Evolutionary conservation across 2,113 vertebrate genomes (phyloP).

Genomic region (Chrysochloris asiatica): DNA sequence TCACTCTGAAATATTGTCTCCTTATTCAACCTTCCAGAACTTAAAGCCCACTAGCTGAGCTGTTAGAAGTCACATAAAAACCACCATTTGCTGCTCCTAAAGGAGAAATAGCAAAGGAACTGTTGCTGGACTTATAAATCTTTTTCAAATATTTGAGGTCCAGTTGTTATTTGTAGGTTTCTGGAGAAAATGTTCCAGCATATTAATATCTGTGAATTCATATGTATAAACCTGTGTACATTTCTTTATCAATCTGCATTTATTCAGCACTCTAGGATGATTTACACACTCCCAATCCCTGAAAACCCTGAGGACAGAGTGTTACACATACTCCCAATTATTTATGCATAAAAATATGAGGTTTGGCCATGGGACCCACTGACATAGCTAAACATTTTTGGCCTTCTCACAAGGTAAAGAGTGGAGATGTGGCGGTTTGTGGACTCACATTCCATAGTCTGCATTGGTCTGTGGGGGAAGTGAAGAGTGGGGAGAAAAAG

Average conservation of each 20-base stretch:
- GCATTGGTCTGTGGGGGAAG: conserved; percentile 75
- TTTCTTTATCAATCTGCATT: conserved; percentile 80
- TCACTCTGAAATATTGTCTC: conserved; percentile 49
- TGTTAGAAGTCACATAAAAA: conserved; percentile 69
- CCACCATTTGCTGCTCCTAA: conserved; percentile 61
- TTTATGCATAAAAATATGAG: conserved; percentile 82
- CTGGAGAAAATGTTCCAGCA: conserved; percentile 76
- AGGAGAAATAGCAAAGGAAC: conserved; percentile 73
- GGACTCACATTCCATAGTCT: conserved; percentile 80
- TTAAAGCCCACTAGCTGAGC: conserved; percentile 39
- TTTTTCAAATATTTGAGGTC: conserved; percentile 79
- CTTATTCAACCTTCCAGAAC: conserved; percentile 56
- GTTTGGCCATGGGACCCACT: conserved; percentile 75
- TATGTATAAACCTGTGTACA: conserved; percentile 73
- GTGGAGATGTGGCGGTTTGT: conserved; percentile 77
- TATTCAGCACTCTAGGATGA: conserved; percentile 76
- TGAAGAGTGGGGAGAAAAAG: conserved; percentile 69
- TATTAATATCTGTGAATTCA: conserved; percentile 79
- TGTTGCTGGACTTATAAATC: conserved; percentile 76
- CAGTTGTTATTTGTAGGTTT: conserved; percentile 76
- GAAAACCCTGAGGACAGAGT: conserved; percentile 76
- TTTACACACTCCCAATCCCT: conserved; percentile 69
- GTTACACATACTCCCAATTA: conserved; percentile 80
- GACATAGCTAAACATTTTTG: conserved; percentile 81
- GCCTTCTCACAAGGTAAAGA: conserved; percentile 79